Evolutionary conservation across 92 coral and sea anemone species (phyloP).

Genomic region (Zoanthus gigantus): DNA sequence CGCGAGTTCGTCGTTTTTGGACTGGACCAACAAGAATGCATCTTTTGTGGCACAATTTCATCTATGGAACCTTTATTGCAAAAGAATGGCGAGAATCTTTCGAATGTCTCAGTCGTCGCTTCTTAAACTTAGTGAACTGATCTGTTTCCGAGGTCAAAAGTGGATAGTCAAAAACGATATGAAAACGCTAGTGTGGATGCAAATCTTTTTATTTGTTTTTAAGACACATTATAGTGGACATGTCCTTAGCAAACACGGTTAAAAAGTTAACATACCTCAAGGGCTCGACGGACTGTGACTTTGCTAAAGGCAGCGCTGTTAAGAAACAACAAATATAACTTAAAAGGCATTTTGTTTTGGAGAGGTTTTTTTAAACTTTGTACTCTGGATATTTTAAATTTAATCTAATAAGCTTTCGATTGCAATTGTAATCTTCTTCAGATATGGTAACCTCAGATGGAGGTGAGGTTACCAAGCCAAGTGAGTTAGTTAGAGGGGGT

Average conservation of each 20-base stretch:
- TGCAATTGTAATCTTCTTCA: too few relatives aligned
- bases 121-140: not conserved
- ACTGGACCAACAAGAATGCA: not conserved
- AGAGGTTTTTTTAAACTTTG: too few relatives aligned
- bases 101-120: not conserved
- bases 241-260: not conserved
- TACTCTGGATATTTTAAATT: too few relatives aligned
- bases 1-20: not conserved
- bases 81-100: not conserved
- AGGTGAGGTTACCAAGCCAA: too few relatives aligned
- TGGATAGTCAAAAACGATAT: too few relatives aligned
- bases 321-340: not conserved
- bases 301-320: conserved; percentile 25
- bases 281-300: conserved; percentile 40
- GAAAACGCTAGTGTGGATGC: too few relatives aligned
- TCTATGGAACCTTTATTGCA: not conserved
- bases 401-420: not conserved
- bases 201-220: too few relatives aligned
- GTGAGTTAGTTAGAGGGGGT: too few relatives aligned
- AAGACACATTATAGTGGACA: not conserved
- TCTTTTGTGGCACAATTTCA: not conserved
- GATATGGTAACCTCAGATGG: too few relatives aligned
- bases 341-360: not conserved
- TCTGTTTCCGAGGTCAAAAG: not conserved
- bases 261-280: conserved; percentile 18